Base-by-base conservation (phyloP, 1,140 invertebrate species). In the Centruroides sculpturatus region DNA sequence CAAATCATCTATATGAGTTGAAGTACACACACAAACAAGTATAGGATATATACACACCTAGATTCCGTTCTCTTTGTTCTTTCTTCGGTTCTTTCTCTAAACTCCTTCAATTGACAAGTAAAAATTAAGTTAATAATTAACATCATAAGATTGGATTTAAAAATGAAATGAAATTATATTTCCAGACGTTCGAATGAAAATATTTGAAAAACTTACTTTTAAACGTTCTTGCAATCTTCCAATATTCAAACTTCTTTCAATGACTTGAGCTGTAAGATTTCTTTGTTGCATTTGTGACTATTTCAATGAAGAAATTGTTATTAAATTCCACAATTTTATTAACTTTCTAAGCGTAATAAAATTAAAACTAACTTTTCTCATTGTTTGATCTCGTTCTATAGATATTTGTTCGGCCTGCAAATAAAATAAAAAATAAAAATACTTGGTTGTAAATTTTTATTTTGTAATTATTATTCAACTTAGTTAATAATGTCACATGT, bases 191-290 rank as follows among this genome's bases (percentile, higher is more conserved):
- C 23, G 23, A 23, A 23, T 23, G 23, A 23, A 23, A 23, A 23
- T 23, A 23, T 23, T 23, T 23, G 23, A 23, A 23, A 41, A 46
- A n/a, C 60, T 48, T 41, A 62, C 60, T 46, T 46, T 35, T 6
- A 62, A 55, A 54, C 58, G 60, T 46, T 62, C 60, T 55, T 62
- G 56, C 11, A 62, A 47, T 58, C 60, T 62, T 10, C 60, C 60
- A 36, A 62, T 11, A 55, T 55, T 58, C 5, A 62, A 35, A 41
- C 60, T 62, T n/a, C 58, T 55, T 48, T 58, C 51, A 12, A 62
- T 46, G 6, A 62, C 51, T 11, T 56, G 36, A 6, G 50, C 49
- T 9, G 57, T 56, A 13, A 62, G 36, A n/a, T 58, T 48, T 58
- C 54, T 62, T 49, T 62, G 60, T 46, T 58, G 60, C 6, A 12